These are phyloP conservation scores for Oncorhynchus mykiss DNA, from an alignment of 2,113 vertebrate species.

Conservation along the genomic window DNA sequence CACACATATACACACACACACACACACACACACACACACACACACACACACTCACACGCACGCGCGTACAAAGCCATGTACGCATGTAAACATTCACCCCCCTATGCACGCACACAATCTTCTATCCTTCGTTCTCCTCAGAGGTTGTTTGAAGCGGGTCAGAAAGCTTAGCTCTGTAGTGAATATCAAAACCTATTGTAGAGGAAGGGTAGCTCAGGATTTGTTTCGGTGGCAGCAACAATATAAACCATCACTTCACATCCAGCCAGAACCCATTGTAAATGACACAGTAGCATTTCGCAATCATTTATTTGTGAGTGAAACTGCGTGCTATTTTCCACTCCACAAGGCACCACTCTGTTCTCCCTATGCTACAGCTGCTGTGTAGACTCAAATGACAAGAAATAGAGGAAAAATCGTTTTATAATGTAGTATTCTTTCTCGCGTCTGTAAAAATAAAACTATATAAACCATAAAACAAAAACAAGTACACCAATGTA, in stretches of 20 bases:
- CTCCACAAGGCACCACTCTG: slow-evolving; percentile 45
- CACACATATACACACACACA: neutral
- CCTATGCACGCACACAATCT: neutral
- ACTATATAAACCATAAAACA: no score
- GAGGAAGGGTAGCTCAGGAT: slow-evolving; percentile 18
- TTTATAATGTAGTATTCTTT: no score
- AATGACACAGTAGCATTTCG: slow-evolving; percentile 38
- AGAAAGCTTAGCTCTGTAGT: slow-evolving; percentile 35
- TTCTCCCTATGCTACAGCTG: slow-evolving; percentile 15
- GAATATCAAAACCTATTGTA: slow-evolving; percentile 36
- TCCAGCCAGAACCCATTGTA: slow-evolving; percentile 47
- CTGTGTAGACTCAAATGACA: slow-evolving; percentile 29
- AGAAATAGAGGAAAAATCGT: neutral
- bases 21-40: neutral
- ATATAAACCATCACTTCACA: neutral
- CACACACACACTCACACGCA: neutral
- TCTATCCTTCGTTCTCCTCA: no score
- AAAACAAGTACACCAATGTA: no score
- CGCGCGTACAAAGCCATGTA: neutral
- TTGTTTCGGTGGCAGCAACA: slow-evolving; percentile 19
- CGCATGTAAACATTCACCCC: neutral
- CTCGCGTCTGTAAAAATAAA: no score
- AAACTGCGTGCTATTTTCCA: slow-evolving; percentile 63
- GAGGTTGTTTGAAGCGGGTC: slow-evolving; percentile 26
- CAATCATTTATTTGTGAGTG: slow-evolving; percentile 50